Conservation (phyloP, 2,888 invertebrate genomes). For the Cryptocephalus primarius region DNA sequence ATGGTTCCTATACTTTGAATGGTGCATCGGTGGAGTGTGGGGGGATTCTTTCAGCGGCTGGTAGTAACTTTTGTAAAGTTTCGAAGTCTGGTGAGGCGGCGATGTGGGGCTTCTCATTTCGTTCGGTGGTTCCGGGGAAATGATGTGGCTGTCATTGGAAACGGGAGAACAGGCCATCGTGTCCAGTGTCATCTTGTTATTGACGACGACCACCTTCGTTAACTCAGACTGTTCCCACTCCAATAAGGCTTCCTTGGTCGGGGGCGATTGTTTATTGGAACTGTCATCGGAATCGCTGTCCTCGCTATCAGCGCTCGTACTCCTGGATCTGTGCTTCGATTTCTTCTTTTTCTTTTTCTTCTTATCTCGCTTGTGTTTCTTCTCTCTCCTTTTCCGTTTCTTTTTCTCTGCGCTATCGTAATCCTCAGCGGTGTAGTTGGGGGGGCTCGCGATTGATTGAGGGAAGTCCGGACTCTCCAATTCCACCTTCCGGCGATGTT, state of each 20-base stretch:
- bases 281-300: conserved; percentile 10
- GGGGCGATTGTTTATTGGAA: conserved; percentile 13
- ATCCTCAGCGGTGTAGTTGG: conserved; percentile 34
- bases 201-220: conserved; percentile 4
- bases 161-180: conserved; percentile 35
- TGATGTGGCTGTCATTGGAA: conserved; percentile 35
- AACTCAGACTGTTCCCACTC: conserved; percentile 28
- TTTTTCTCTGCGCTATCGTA: conserved; percentile 34
- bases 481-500: conserved; percentile 31
- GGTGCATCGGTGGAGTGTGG: conserved; percentile 49
- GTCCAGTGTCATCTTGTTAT: conserved; percentile 21
- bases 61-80: conserved; percentile 5
- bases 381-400: conserved; percentile 49
- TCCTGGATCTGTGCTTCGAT: conserved; percentile 50
- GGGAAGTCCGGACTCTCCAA: conserved; percentile 26
- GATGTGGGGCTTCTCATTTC: conserved; percentile 27
- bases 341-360: conserved; percentile 64
- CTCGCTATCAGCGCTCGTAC: conserved; percentile 5
- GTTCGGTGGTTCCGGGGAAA: conserved; percentile 29
- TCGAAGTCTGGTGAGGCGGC: conserved; percentile 8
- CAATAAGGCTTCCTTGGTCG: conserved; percentile 23
- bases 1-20: conserved; percentile 8
- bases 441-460: conserved; percentile 16
- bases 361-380: conserved; percentile 55
- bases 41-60: conserved; percentile 47